These are phyloP conservation scores for Pseudomyrmex cubaensis DNA, from an alignment of 1,140 invertebrate genomes.

Conservation along the genomic window DNA sequence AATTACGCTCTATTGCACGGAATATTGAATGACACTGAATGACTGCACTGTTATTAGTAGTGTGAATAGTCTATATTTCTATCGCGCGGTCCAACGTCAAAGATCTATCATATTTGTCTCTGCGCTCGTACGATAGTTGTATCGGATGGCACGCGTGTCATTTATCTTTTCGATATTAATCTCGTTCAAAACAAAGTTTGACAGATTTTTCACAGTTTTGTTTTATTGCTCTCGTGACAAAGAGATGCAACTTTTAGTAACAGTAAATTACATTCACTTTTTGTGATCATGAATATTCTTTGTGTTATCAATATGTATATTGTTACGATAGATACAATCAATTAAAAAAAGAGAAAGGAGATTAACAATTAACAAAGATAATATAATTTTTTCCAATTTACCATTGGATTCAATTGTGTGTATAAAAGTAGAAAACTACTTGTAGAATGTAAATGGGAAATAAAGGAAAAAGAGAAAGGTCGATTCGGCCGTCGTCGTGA, in stretches of 20 bases:
- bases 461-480: slow-evolving; percentile 41
- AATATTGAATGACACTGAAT: slow-evolving; percentile 18
- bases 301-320: slow-evolving; percentile 14
- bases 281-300: slow-evolving; percentile 28
- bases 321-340: slow-evolving; percentile 19
- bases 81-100: not conserved
- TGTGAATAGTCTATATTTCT: slow-evolving; percentile 47
- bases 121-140: not conserved
- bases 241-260: not conserved
- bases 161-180: slow-evolving; percentile 42
- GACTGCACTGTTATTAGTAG: slow-evolving; percentile 32
- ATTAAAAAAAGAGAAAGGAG: not conserved
- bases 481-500: slow-evolving; percentile 20
- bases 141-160: slow-evolving; percentile 12
- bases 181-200: not conserved
- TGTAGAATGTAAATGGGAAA: slow-evolving; percentile 22
- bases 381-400: slow-evolving; percentile 4
- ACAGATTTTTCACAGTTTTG: slow-evolving; percentile 8
- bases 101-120: slow-evolving; percentile 29
- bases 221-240: not conserved
- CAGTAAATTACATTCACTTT: slow-evolving; percentile 24
- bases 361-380: not conserved
- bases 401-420: not conserved
- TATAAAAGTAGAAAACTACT: not conserved
- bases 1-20: not conserved